phyloP scores from a whole-genome alignment of 2,797 vertebrate genomes.

The Pogoniulus pusillus region DNA sequence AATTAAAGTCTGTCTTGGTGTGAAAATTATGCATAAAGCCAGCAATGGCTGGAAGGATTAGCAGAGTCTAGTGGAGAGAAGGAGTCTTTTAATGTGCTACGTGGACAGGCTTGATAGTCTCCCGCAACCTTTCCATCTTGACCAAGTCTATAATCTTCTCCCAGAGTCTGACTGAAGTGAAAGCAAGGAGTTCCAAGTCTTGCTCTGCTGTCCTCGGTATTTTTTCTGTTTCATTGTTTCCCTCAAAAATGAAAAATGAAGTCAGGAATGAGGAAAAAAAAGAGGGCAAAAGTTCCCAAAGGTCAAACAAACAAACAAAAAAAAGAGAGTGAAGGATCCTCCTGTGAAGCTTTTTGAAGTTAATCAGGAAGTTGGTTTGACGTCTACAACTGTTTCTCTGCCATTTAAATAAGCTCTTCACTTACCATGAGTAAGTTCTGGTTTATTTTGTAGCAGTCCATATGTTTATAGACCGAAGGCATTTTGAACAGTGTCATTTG shows the following conservation, averaged over 20 bases:
- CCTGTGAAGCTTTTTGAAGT: conserved; percentile 5
- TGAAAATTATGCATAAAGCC: neutral
- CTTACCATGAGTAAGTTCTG: neutral
- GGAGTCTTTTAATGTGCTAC: neutral
- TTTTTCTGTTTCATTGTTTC: neutral
- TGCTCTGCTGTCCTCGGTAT: neutral
- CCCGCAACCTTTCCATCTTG: conserved; percentile 13
- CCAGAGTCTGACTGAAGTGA: neutral
- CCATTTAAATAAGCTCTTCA: conserved; percentile 10
- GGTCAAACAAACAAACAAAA: conserved; percentile 17
- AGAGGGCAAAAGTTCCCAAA: neutral
- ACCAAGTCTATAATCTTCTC: conserved; percentile 23
- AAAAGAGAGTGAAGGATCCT: neutral
- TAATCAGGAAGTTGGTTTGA: neutral
- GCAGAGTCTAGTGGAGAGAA: neutral
- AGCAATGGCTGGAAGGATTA: conserved; percentile 36
- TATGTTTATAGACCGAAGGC: neutral
- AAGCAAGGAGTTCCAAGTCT: neutral
- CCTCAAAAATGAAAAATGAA: neutral
- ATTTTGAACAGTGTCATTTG: neutral
- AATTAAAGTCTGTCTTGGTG: neutral
- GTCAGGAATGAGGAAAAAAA: neutral
- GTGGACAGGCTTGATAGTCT: neutral
- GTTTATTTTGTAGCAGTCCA: conserved; percentile 1
- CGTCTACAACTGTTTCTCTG: neutral